Evolutionary conservation across 2,888 invertebrate genomes (phyloP).

Genomic region (Conus canariensis): DNA sequence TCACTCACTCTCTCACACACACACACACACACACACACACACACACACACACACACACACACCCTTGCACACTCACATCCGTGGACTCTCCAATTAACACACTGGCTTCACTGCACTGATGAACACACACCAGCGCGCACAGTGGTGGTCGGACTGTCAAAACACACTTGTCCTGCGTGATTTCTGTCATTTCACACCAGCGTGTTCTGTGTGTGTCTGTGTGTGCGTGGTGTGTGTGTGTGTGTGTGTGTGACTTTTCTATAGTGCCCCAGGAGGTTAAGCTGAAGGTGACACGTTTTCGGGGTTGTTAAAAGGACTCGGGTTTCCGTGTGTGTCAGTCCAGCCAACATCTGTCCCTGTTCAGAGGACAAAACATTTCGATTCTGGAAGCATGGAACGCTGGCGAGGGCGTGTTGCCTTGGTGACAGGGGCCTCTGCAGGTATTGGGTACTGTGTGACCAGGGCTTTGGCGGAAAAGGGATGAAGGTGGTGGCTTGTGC

Average conservation of each 20-base stretch:
- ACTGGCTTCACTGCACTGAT: background rate
- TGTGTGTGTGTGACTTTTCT: no score
- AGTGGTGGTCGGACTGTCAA: background rate
- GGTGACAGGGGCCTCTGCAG: constrained; percentile 72
- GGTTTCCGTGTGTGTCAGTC: no score
- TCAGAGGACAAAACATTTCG: no score
- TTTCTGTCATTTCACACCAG: background rate
- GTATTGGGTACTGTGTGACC: constrained; percentile 70
- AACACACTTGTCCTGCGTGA: background rate
- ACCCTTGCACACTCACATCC: background rate
- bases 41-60: constrained; percentile 14
- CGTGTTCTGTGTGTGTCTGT: no score
- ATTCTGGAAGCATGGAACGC: constrained; percentile 55
- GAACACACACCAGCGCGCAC: constrained; percentile 3
- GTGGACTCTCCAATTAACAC: background rate
- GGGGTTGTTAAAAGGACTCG: no score
- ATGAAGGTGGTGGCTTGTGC: no score
- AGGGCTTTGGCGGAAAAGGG: background rate
- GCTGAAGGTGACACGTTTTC: no score
- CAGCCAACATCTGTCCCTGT: no score
- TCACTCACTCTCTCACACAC: constrained; percentile 1
- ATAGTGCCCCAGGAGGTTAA: no score
- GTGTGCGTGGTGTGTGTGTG: no score
- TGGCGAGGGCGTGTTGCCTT: constrained; percentile 74
- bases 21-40: no score